Evolutionary conservation across 2,797 vertebrate genomes (phyloP).

Genomic region (Phyllotis vaccarum): DNA sequence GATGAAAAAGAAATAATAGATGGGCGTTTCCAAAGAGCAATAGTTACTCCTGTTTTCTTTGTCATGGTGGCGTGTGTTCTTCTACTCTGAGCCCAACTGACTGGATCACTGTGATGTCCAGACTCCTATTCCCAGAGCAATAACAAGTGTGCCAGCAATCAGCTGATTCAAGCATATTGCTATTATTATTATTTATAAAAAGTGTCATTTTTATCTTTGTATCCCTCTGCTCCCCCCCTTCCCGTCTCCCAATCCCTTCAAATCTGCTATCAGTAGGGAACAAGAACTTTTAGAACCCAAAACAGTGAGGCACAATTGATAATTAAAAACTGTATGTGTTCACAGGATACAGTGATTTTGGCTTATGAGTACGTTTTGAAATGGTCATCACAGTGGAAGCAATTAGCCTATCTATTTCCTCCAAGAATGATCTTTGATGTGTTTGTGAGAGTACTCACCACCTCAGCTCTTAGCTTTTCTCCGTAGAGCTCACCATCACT

Average conservation of each 20-base stretch:
- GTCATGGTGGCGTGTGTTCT: background rate
- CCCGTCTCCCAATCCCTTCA: too few relatives aligned
- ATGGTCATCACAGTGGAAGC: background rate
- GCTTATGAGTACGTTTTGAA: background rate
- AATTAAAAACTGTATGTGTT: background rate
- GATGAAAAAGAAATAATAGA: slow-evolving; percentile 44
- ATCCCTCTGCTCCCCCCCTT: too few relatives aligned
- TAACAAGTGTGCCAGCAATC: background rate
- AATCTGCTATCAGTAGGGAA: too few relatives aligned
- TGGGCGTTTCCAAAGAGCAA: background rate
- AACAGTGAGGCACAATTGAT: background rate
- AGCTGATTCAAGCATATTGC: background rate
- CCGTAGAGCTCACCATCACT: background rate
- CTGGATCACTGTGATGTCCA: background rate
- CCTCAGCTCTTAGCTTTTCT: background rate
- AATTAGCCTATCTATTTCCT: background rate
- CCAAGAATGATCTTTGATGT: background rate
- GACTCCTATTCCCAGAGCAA: background rate
- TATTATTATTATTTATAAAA: too few relatives aligned
- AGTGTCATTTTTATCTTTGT: too few relatives aligned
- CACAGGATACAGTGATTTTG: background rate
- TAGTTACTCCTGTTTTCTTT: background rate
- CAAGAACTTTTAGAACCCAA: slow-evolving; percentile 21
- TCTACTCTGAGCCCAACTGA: background rate
- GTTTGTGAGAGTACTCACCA: background rate